These are phyloP conservation scores for Hycleus phaleratus DNA, from an alignment of 1,140 invertebrate species.

Conservation along the genomic window DNA sequence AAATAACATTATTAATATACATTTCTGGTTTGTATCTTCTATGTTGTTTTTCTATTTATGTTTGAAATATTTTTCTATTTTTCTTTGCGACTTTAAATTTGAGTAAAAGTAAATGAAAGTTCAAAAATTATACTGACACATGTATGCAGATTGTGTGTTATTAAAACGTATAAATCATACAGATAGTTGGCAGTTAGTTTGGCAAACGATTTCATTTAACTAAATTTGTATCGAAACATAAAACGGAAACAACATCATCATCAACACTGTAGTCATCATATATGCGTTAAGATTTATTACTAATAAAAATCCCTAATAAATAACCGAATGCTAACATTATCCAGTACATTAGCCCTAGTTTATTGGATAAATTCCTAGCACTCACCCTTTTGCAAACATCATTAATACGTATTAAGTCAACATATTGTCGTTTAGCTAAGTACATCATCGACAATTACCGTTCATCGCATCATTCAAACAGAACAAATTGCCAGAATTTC, in stretches of 20 bases:
- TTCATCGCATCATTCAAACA: background rate
- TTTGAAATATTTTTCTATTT: conserved; percentile 9
- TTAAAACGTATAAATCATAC: conserved; percentile 25
- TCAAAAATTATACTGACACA: conserved; percentile 2
- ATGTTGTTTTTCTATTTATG: no score
- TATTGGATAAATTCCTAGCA: conserved; percentile 20
- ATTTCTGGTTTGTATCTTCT: conserved; percentile 31
- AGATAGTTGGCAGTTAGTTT: background rate
- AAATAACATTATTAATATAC: conserved; percentile 27
- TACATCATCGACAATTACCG: background rate
- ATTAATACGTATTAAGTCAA: conserved; percentile 29
- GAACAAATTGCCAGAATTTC: no score
- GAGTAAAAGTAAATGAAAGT: conserved; percentile 8
- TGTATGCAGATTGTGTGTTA: conserved; percentile 8
- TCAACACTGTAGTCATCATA: background rate
- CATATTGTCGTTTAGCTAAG: conserved; percentile 18
- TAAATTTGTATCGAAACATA: background rate
- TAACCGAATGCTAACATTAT: conserved; percentile 8
- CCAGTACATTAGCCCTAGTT: conserved; percentile 15
- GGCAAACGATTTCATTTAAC: background rate
- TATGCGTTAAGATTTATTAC: background rate
- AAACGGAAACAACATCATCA: conserved; percentile 12
- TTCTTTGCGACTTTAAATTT: conserved; percentile 7
- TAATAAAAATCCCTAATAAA: conserved; percentile 9
- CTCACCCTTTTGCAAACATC: conserved; percentile 11